Evolutionary conservation across 2,888 invertebrate species (phyloP).

Genomic region (Netelia fuscicornis): DNA sequence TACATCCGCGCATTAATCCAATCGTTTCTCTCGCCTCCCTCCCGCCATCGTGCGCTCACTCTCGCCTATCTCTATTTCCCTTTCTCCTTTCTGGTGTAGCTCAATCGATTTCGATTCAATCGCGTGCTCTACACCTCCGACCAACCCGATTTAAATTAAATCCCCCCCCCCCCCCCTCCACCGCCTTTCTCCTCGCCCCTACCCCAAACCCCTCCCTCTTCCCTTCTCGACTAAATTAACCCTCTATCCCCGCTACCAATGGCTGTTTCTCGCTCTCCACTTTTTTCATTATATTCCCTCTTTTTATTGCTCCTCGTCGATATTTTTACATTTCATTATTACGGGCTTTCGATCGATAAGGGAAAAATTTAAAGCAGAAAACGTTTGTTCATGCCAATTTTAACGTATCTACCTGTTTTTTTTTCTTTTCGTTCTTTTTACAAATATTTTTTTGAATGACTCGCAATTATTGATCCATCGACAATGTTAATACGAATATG

Average conservation of each 20-base stretch:
- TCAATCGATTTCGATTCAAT: constrained; percentile 82
- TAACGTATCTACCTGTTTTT: background rate
- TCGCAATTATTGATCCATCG: too few species aligned
- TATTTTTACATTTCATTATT: constrained; percentile 49
- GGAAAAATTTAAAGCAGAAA: background rate
- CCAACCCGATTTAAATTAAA: constrained; percentile 80
- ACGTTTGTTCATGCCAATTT: background rate
- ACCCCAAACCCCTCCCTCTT: constrained; percentile 32
- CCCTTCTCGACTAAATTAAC: constrained; percentile 68
- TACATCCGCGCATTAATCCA: constrained; percentile 81
- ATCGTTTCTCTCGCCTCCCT: constrained; percentile 72
- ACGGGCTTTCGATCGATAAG: constrained; percentile 32
- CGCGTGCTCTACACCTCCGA: constrained; percentile 71
- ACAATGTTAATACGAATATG: too few species aligned
- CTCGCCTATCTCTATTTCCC: constrained; percentile 55
- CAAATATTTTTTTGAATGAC: background rate
- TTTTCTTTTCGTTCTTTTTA: background rate
- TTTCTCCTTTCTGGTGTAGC: constrained; percentile 68
- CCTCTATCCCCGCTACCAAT: constrained; percentile 44
- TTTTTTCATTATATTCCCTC: constrained; percentile 32
- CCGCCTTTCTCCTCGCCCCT: background rate
- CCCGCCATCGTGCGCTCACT: constrained; percentile 16
- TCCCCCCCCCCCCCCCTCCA: constrained; percentile 69
- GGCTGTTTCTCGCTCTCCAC: constrained; percentile 36
- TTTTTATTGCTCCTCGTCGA: background rate